Conservation (phyloP, 2,797 vertebrate genomes). For the Parauchenoglanis ngamensis region DNA sequence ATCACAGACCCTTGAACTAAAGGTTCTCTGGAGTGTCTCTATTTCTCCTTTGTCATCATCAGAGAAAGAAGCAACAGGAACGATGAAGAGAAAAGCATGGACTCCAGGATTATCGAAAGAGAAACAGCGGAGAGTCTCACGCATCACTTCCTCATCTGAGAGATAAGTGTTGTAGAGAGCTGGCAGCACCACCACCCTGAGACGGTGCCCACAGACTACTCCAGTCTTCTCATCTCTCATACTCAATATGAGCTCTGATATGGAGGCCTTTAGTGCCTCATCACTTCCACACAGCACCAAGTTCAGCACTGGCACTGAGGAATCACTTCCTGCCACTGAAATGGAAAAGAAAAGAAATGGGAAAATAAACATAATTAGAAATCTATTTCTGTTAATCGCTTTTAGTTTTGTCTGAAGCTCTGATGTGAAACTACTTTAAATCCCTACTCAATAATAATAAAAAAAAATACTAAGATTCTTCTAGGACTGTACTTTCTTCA, state of each 20-base stretch:
- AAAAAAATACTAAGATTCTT: too few relatives aligned
- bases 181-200: constrained; percentile 38
- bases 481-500: too few relatives aligned
- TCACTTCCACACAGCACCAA: constrained; percentile 39
- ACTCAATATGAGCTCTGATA: constrained; percentile 23
- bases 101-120: constrained; percentile 22
- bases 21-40: neutral
- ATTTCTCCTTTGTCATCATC: neutral
- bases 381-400: too few relatives aligned
- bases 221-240: neutral
- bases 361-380: too few relatives aligned
- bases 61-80: constrained; percentile 19
- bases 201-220: constrained; percentile 27
- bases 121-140: neutral
- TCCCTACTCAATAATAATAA: too few relatives aligned
- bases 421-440: too few relatives aligned
- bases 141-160: constrained; percentile 39
- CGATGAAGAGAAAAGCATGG: constrained; percentile 13
- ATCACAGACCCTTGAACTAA: neutral
- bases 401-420: too few relatives aligned
- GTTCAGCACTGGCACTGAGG: constrained; percentile 12
- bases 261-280: neutral
- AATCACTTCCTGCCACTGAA: neutral
- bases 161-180: constrained; percentile 25
- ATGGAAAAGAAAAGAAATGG: neutral